Percentiles rank a stretch among this genome's conserved stretches.
Conservation (phyloP, 1,140 invertebrate genomes). For the Zaprionus nigranus region DNA sequence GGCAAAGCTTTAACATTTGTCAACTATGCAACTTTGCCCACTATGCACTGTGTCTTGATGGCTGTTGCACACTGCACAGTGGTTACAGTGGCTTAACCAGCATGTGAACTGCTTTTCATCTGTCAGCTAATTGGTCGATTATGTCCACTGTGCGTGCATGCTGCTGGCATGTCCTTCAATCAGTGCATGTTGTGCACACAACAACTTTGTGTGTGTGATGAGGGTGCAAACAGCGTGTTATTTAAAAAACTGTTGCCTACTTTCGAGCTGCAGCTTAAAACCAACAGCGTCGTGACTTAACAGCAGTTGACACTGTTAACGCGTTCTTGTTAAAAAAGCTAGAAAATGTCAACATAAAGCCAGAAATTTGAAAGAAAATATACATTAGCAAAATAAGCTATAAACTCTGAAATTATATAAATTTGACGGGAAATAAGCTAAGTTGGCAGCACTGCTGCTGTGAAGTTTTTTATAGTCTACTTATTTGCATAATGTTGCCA, state of each 20-base stretch:
- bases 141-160: conserved; percentile 6
- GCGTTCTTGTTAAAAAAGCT: no score
- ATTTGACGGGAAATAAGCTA: no score
- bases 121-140: background rate
- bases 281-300: background rate
- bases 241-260: conserved; percentile 4
- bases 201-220: no score
- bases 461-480: no score
- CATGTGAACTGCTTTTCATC: background rate
- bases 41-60: background rate
- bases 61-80: background rate
- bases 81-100: no score
- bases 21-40: background rate
- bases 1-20: background rate
- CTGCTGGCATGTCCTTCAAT: background rate
- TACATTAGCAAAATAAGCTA: no score
- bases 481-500: background rate
- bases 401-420: no score
- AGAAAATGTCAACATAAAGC: no score
- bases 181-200: background rate
- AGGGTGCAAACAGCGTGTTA: background rate
- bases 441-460: no score
- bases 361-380: no score
- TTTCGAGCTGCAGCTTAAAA: background rate
- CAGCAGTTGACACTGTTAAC: background rate